Percentiles rank a stretch among this genome's conserved stretches.
Evolutionary conservation across 2,797 vertebrate genomes (phyloP).

Genomic region (Lemur catta): DNA sequence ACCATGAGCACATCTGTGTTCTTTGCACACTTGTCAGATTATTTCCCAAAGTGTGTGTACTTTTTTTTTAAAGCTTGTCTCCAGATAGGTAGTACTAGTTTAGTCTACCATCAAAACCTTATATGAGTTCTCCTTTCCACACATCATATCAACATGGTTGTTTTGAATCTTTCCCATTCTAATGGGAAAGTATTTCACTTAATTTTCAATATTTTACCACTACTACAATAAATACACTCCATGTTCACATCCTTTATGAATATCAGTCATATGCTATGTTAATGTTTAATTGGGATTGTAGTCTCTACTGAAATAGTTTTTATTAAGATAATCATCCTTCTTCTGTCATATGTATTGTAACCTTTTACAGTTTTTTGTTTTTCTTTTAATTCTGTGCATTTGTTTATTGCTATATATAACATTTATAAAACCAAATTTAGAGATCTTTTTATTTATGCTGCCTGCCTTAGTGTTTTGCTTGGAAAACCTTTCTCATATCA

Average conservation of each 20-base stretch:
- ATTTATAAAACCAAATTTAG: background rate
- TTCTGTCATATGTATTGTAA: background rate
- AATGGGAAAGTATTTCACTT: background rate
- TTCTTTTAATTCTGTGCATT: background rate
- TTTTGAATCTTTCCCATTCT: slow-evolving; percentile 13
- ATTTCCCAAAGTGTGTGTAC: background rate
- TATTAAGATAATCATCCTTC: background rate
- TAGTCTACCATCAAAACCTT: background rate
- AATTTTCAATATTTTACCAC: background rate
- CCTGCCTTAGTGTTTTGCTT: background rate
- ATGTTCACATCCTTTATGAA: slow-evolving; percentile 1
- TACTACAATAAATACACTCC: background rate
- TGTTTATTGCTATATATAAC: background rate
- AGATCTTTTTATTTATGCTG: background rate
- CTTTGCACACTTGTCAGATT: background rate
- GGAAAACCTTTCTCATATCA: background rate
- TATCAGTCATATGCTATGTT: background rate
- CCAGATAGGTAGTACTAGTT: background rate
- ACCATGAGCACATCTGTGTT: background rate
- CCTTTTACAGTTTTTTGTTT: background rate
- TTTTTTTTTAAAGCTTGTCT: background rate
- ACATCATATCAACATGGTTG: background rate
- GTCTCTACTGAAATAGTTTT: background rate
- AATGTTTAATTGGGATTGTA: background rate
- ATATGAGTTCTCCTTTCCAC: background rate